Base-by-base conservation (phyloP, 23 tunicate species). In the Halocynthia aurantium region DNA sequence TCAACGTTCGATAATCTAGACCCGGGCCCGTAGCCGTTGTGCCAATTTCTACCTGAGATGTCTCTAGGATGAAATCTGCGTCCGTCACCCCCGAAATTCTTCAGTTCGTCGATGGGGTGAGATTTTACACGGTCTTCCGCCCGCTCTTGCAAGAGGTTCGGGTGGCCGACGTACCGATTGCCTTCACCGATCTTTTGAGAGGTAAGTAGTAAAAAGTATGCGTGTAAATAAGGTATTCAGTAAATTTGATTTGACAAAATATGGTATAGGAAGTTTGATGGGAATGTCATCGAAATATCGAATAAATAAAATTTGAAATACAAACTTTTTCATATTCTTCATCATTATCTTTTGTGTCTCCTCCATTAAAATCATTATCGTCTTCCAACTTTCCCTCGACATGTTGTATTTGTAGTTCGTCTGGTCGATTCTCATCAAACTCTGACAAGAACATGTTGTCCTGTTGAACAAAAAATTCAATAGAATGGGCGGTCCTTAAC, bases 301-400 rank as follows among this genome's bases (percentile, higher is more conserved):
- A 58, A 13, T 13, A 58, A 2, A 58, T 13, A 58, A 58, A 13
- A 58, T n/a, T 1, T 13, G 63, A 6, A 65, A 11, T 49, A 15
- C 70, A 20, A 40, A 65, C 70, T 20, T 58, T 58, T 13, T 65
- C 70, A 65, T 65, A 65, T 20, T 65, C 31, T 65, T 65, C 31
- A 15, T 65, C 70, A 15, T 65, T 49, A 10, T 31, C 44, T 31
- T 31, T 31, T 31, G 44, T 31, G 44, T 31, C 44, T 31, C 9
- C 70, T 20, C 10, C 31, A 65, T 65, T 49, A 65, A 65, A 65
- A 65, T 65, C 70, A 65, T 65, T 6, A 65, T 65, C 70, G 22
- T 65, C 70, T 15, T 65, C 70, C 63, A n/a, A 13, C 15, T 58
- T n/a, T 10, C 70, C 70, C 9, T 10, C 70, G 6, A 20, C 22